A percentile compares a stretch with the other conserved stretches of the same genome.
These are phyloP conservation scores for Acipenser ruthenus DNA, from an alignment of 2,797 vertebrate genomes.

Conservation along the genomic window DNA sequence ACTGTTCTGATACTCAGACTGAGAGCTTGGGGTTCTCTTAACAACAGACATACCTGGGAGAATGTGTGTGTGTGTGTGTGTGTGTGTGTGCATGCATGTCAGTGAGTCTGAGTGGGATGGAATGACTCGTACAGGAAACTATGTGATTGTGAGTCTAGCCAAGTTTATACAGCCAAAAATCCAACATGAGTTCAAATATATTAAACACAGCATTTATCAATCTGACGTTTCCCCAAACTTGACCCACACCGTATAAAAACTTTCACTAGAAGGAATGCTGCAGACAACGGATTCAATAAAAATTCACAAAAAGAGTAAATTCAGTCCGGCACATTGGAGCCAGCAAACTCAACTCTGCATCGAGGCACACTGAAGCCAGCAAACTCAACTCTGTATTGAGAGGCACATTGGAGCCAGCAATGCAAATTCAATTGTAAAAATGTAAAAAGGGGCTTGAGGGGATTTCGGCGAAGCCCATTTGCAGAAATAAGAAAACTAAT, in stretches of 20 bases:
- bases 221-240: conserved; percentile 17
- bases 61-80: neutral
- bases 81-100: neutral
- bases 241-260: conserved; percentile 13
- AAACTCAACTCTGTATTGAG: no score
- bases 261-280: conserved; percentile 28
- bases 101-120: neutral
- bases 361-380: no score
- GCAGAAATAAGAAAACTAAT: no score
- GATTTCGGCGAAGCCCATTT: no score
- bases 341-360: no score
- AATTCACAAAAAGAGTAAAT: neutral
- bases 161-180: conserved; percentile 15
- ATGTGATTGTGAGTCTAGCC: conserved; percentile 2
- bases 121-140: neutral
- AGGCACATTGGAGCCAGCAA: no score
- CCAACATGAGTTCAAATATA: neutral
- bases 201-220: conserved; percentile 11
- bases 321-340: neutral
- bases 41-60: neutral
- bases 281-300: neutral
- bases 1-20: neutral
- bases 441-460: no score
- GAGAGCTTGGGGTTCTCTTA: neutral
- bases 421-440: no score